These are phyloP conservation scores for Coptotermes formosanus DNA, from an alignment of 1,140 invertebrate genomes.

Conservation along the genomic window DNA sequence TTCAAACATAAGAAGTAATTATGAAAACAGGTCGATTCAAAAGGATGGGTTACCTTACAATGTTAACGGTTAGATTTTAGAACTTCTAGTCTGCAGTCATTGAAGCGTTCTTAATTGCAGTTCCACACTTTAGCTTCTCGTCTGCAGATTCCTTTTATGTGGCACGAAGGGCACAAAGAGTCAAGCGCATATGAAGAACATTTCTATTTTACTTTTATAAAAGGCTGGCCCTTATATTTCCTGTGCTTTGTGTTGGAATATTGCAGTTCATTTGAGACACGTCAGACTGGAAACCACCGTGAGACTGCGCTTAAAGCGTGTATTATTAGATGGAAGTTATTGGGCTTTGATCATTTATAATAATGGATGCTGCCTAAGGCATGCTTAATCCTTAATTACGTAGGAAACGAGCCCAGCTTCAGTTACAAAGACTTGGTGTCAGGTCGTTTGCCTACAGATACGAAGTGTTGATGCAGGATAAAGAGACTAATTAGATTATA, in stretches of 20 bases:
- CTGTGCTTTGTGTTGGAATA: background rate
- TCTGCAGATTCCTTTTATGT: background rate
- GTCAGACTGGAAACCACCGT: background rate
- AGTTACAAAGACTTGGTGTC: background rate
- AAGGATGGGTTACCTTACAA: too few species aligned
- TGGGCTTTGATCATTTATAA: background rate
- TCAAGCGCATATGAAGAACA: background rate
- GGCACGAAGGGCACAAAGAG: background rate
- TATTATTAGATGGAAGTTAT: background rate
- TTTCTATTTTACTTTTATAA: background rate
- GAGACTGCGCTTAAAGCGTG: background rate
- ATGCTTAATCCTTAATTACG: background rate
- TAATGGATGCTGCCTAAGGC: background rate
- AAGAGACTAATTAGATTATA: too few species aligned
- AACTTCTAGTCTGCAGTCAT: too few species aligned
- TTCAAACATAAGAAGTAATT: too few species aligned
- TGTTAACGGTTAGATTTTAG: too few species aligned
- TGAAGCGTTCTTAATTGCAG: too few species aligned
- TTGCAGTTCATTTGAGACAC: background rate
- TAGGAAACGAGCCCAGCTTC: background rate
- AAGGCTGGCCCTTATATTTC: background rate
- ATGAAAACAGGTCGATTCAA: too few species aligned
- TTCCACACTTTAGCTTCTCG: background rate
- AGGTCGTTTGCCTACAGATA: too few species aligned
- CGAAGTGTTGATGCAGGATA: too few species aligned